Evolutionary conservation across 2,113 vertebrate species (phyloP).

Genomic region (Limnothrissa miodon): DNA sequence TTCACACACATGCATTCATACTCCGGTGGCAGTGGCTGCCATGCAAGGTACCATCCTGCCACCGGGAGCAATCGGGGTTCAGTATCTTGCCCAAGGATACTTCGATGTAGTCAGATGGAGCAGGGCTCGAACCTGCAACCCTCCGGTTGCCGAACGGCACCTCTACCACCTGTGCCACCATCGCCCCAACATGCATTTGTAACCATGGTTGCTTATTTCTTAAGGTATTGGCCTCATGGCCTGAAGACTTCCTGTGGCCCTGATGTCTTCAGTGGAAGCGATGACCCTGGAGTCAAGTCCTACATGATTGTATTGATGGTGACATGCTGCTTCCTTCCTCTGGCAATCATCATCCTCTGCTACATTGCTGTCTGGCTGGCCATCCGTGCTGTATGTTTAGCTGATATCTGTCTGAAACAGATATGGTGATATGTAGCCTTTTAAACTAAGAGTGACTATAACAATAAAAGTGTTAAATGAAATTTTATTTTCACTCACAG

Average conservation of each 20-base stretch:
- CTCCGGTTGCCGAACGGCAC: no score
- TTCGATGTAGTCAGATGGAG: no score
- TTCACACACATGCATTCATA: no score
- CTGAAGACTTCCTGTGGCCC: slow-evolving; percentile 91
- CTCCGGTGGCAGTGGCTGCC: no score
- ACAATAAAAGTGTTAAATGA: background rate
- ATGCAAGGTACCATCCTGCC: no score
- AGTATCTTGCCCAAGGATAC: no score
- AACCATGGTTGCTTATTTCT: no score
- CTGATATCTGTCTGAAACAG: background rate
- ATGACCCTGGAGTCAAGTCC: slow-evolving; percentile 78
- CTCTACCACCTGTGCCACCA: no score
- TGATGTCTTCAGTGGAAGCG: slow-evolving; percentile 85
- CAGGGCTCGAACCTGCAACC: no score
- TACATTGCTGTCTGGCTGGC: slow-evolving; percentile 83
- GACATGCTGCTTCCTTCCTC: slow-evolving; percentile 78
- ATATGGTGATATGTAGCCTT: background rate
- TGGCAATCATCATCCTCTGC: slow-evolving; percentile 78
- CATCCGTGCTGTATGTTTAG: slow-evolving; percentile 73
- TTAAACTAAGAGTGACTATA: slow-evolving; percentile 4
- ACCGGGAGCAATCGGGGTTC: no score
- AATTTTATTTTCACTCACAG: slow-evolving; percentile 52
- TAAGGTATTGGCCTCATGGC: slow-evolving; percentile 87
- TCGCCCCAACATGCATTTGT: no score
- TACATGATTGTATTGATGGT: slow-evolving; percentile 83